Percentiles rank a stretch among this genome's conserved stretches.
phyloP scores from a whole-genome alignment of 2,888 invertebrate genomes.

The Cantharis rustica region DNA sequence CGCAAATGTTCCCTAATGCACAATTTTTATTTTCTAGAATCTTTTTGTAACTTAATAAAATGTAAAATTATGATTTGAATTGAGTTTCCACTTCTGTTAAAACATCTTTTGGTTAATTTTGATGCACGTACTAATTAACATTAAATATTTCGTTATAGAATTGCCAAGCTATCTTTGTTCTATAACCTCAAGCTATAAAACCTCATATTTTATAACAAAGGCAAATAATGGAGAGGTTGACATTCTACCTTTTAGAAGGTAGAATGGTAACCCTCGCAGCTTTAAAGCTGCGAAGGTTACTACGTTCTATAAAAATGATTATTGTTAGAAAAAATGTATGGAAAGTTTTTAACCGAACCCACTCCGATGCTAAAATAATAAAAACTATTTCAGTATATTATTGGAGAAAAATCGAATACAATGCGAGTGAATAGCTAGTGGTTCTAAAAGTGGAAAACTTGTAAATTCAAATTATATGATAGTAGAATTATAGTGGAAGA shows the following conservation, averaged over 20 bases:
- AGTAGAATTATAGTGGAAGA: no score
- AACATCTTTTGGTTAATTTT: background rate
- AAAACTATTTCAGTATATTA: background rate
- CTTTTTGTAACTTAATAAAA: background rate
- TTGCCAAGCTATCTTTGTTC: background rate
- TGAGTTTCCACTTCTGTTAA: background rate
- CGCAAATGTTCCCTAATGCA: background rate
- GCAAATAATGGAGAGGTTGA: background rate
- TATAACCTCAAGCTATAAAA: background rate
- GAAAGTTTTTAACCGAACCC: background rate
- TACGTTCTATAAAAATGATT: background rate
- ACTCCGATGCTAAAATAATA: background rate
- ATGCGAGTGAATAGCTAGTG: no score
- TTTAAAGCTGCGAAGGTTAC: no score
- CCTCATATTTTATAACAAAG: background rate
- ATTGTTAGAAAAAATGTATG: background rate
- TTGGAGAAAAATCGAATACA: background rate
- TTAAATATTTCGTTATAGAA: background rate
- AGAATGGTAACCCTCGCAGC: no score
- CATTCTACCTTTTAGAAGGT: background rate
- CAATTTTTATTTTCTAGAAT: background rate
- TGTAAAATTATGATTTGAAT: background rate
- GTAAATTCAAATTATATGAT: background rate
- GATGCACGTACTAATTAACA: background rate
- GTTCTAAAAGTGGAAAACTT: background rate